Conservation (phyloP, 2,888 invertebrate species). For the Harmothoe impar region DNA sequence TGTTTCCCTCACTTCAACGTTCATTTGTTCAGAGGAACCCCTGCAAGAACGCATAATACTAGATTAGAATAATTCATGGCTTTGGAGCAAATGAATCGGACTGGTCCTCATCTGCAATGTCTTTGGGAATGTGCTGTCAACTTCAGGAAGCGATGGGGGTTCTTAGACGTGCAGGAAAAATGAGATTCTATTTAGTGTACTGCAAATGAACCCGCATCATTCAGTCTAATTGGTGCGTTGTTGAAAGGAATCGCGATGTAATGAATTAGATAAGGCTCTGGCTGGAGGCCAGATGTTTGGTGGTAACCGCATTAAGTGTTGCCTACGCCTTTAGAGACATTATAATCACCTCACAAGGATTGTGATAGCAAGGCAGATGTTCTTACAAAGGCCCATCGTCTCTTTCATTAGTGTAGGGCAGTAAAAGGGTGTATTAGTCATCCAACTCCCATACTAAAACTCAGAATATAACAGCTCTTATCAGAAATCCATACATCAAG, state of each 20-base stretch:
- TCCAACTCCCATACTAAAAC: slow-evolving; percentile 6
- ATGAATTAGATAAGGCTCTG: slow-evolving; percentile 42
- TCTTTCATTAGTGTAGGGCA: not conserved
- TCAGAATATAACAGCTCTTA: not conserved
- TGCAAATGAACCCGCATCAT: slow-evolving; percentile 35
- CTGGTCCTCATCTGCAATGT: not conserved
- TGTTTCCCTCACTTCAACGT: not conserved
- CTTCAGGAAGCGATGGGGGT: not conserved
- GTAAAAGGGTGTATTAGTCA: slow-evolving; percentile 18
- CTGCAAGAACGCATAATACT: not conserved
- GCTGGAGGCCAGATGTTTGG: not conserved
- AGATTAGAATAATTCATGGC: slow-evolving; percentile 30
- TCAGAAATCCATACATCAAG: not conserved
- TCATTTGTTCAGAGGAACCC: not conserved
- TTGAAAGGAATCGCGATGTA: slow-evolving; percentile 51
- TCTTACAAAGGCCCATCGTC: slow-evolving; percentile 14
- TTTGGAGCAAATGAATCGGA: not conserved
- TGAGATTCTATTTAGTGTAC: slow-evolving; percentile 7
- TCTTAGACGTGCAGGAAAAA: not conserved
- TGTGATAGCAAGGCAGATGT: slow-evolving; percentile 40
- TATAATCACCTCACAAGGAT: slow-evolving; percentile 20
- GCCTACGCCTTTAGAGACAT: slow-evolving; percentile 22
- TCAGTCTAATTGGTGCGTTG: slow-evolving; percentile 16
- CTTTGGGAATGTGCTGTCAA: not conserved
- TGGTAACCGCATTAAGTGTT: not conserved